These are phyloP conservation scores for Eupithecia inturbata DNA, from an alignment of 2,888 invertebrate species.

Conservation along the genomic window DNA sequence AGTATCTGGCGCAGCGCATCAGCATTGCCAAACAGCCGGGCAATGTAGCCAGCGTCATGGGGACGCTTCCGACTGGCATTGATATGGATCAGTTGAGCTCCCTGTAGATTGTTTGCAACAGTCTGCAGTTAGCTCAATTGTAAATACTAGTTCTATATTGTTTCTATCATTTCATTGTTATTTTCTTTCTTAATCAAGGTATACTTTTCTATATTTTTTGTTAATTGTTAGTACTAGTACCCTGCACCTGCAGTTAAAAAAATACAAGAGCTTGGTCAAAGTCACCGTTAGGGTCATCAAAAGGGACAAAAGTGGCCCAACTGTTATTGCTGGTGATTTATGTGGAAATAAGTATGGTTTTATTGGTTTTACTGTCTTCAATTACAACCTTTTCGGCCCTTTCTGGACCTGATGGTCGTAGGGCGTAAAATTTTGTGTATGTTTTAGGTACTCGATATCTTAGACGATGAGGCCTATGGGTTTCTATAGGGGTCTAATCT, in stretches of 20 bases:
- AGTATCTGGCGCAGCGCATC: no score
- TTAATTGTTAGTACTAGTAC: no score
- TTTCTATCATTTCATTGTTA: no score
- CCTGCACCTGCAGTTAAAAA: background rate
- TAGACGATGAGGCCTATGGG: background rate
- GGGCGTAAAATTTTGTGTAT: constrained; percentile 2
- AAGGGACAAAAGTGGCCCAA: constrained; percentile 5
- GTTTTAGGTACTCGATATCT: background rate
- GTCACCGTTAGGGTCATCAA: background rate
- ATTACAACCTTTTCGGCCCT: constrained; percentile 13
- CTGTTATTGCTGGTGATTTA: constrained; percentile 12
- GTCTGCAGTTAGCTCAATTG: no score
- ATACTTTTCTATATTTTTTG: no score
- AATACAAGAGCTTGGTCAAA: background rate
- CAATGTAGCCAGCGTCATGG: no score
- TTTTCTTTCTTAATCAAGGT: no score
- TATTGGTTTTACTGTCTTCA: constrained; percentile 9
- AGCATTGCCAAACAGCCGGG: no score
- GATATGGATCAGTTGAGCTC: no score
- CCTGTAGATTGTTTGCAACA: no score
- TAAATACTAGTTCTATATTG: no score
- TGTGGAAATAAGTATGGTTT: constrained; percentile 14
- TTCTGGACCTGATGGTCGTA: constrained; percentile 6
- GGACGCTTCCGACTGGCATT: no score
- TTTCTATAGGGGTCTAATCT: background rate